A percentile compares a stretch with the other conserved stretches of the same genome.
phyloP scores from a whole-genome alignment of 30 jellyfish, hydroid and myxozoan genomes.

The Aurelia sp. region DNA sequence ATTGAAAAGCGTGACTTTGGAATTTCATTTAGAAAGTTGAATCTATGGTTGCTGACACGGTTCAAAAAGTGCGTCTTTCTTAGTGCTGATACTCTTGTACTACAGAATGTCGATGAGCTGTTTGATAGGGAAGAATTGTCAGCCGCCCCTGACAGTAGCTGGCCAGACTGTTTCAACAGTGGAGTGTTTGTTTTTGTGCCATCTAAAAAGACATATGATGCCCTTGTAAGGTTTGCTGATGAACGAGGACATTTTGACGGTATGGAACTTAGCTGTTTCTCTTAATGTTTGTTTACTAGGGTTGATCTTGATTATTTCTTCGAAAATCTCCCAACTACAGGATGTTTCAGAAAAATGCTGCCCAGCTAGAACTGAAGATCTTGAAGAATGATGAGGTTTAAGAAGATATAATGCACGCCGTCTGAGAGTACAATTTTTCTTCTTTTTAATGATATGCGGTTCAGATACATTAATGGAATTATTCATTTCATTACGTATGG shows the following conservation, averaged over 20 bases:
- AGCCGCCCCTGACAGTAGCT: constrained; percentile 97
- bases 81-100: constrained; percentile 94
- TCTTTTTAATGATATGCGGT: too few species aligned
- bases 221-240: constrained; percentile 72
- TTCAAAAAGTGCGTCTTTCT: constrained; percentile 91
- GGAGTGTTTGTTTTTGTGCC: constrained; percentile 99
- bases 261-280: constrained; percentile 36
- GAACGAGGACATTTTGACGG: constrained; percentile 98
- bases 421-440: neutral
- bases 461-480: too few species aligned
- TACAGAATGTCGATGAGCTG: constrained; percentile 88
- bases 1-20: constrained; percentile 87
- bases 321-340: neutral
- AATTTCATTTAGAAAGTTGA: constrained; percentile 84
- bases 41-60: constrained; percentile 87
- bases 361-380: too few species aligned
- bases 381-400: too few species aligned
- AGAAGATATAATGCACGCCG: too few species aligned
- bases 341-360: neutral
- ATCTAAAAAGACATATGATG: constrained; percentile 78
- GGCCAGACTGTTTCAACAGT: constrained; percentile 99
- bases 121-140: constrained; percentile 91
- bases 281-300: too few species aligned
- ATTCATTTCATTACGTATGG: constrained; percentile 54
- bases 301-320: too few species aligned